Evolutionary conservation across 1,140 invertebrate species (phyloP), one percentile per base, ranked within the genome.

Genomic region (Brachionus angularis): DNA sequence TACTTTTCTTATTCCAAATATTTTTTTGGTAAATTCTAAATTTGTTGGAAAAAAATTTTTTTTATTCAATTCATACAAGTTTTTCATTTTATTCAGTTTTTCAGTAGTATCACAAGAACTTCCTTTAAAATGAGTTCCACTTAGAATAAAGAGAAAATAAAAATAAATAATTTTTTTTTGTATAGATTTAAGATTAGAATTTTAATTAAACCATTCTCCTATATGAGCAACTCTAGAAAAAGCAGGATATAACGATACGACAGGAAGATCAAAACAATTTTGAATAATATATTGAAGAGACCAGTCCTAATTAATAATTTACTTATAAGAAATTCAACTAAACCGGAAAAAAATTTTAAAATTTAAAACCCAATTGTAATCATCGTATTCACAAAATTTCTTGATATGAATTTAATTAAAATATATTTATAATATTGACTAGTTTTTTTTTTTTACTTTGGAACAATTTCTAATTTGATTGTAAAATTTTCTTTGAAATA

Each of bases 301-400:
- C 53, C 53, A 58, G 25, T 58, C 53, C 53, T 58, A 7, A 14
- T 42, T 42, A 7, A 14, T 42, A 42, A 34, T 5, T 34, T n/a
- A n/a, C n/a, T n/a, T n/a, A n/a, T n/a, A n/a, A n/a, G n/a, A n/a
- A n/a, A n/a, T n/a, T n/a, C n/a, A n/a, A n/a, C n/a, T n/a, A n/a
- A n/a, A n/a, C n/a, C n/a, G n/a, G n/a, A n/a, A n/a, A n/a, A n/a
- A n/a, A n/a, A n/a, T n/a, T n/a, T n/a, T 34, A 21, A 46, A 46
- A 16, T 46, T n/a, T 46, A 58, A 25, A 33, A 52, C 69, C 69
- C 69, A 71, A 44, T 71, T 71, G 21, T 71, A 71, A 33, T 71
- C 69, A 33, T 71, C 69, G 46, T 53, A 55, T 44, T 42, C 49
- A 52, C 69, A 71, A 55, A 71, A 71, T n/a, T 52, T 46, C 39